Evolutionary conservation across 2,888 invertebrate genomes (phyloP), one percentile per base, ranked within the genome.

Genomic region (Globia sparganii): DNA sequence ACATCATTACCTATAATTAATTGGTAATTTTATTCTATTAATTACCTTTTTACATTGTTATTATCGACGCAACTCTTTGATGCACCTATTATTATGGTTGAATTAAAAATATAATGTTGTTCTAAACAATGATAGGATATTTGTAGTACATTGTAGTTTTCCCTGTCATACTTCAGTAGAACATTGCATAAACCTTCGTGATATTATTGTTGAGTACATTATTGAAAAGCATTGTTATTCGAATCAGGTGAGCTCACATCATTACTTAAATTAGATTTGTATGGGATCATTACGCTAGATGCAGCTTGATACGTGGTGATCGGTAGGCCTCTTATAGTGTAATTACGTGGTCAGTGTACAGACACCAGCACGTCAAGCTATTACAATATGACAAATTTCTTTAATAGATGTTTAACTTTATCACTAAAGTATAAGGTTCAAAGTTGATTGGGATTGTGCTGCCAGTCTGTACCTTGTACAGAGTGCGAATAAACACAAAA

Each of bases 221-320:
- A 73, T 81, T 66, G 56, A 58, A 75, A 62, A 46, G 43, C 68
- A 85, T 82, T 84, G 65, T 74, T 69, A 85, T 85, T 82, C 84
- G 58, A 40, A 69, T 67, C 78, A 81, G 58, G 75, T 64, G 56
- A 56, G 28, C 49, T 77, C 67, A 70, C 65, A 72, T 75, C 85
- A 85, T 66, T 84, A 81, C 84, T 72, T 72, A 72, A 64, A 64
- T 78, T 75, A 75, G 75, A 78, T 79, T 81, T 78, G 74, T 78
- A 85, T 82, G 21, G 75, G 68, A 78, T 75, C 83, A 78, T 82
- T 75, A 78, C 34, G 43, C 64, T 71, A 68, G 58, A 43, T 28
- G 49, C 61, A n/a, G 28, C 46, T 65, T 46, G 53, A 28, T 69
- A 59, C 37, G 25, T 62, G 28, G 13, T 8, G 31, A 43, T 69